These are phyloP conservation scores for Dendrolimus kikuchii DNA, from an alignment of 1,140 invertebrate species.

Conservation along the genomic window DNA sequence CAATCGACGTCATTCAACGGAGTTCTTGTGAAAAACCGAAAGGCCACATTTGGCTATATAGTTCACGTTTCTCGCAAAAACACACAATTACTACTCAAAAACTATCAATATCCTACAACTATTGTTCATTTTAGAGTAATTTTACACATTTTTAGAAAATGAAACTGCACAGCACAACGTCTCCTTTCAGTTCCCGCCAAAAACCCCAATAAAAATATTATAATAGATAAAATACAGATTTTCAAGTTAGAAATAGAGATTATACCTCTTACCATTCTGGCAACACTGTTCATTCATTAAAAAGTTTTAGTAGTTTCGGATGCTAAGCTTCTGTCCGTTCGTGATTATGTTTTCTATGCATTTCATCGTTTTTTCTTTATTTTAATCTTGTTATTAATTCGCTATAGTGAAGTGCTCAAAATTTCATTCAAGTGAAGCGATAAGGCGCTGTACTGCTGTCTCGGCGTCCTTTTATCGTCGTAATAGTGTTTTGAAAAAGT, in stretches of 20 bases:
- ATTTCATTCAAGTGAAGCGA: not conserved
- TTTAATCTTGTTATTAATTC: not conserved
- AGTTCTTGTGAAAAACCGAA: too few species aligned
- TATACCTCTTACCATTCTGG: not conserved
- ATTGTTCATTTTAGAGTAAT: too few species aligned
- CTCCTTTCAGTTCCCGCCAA: too few species aligned
- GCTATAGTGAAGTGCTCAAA: not conserved
- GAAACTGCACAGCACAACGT: too few species aligned
- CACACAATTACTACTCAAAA: too few species aligned
- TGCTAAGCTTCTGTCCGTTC: slow-evolving; percentile 19
- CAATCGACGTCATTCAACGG: too few species aligned
- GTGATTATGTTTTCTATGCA: slow-evolving; percentile 18
- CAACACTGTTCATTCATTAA: slow-evolving; percentile 15
- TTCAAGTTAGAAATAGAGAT: not conserved
- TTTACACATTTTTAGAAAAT: too few species aligned
- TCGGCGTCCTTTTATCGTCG: slow-evolving; percentile 2
- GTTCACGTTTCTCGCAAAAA: too few species aligned
- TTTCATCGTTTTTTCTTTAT: slow-evolving; percentile 9
- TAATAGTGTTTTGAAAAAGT: slow-evolving; percentile 29
- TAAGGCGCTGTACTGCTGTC: not conserved
- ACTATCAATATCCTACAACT: too few species aligned
- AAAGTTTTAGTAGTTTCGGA: slow-evolving; percentile 21
- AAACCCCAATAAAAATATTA: too few species aligned
- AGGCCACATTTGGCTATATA: too few species aligned
- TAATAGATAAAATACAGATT: not conserved